These are phyloP conservation scores for Psettodes erumei DNA, from an alignment of 2,113 vertebrate genomes.

Conservation along the genomic window DNA sequence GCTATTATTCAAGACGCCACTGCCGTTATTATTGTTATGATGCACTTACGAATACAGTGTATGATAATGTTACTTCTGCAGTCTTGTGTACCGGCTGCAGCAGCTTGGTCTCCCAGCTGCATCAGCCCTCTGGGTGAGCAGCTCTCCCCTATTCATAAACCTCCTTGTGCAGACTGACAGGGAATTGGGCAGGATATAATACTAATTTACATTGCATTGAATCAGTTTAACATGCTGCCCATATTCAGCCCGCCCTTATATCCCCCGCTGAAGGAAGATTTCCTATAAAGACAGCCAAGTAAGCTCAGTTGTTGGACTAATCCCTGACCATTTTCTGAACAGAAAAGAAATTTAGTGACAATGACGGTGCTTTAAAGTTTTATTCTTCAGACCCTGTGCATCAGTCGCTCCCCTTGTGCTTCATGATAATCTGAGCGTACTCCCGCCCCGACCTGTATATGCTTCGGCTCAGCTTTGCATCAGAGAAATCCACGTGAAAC, in stretches of 20 bases:
- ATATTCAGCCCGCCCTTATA: slow-evolving; percentile 27
- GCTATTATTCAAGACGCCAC: not conserved
- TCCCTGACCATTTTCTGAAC: slow-evolving; percentile 7
- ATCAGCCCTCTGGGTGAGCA: slow-evolving; percentile 16
- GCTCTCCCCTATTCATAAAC: slow-evolving; percentile 35
- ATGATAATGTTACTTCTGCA: not conserved
- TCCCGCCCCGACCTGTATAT: slow-evolving; percentile 83
- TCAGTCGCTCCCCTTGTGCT: slow-evolving; percentile 51
- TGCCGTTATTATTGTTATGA: not conserved
- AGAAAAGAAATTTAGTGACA: too few relatives aligned
- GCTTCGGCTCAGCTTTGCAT: slow-evolving; percentile 69
- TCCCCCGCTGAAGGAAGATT: slow-evolving; percentile 29
- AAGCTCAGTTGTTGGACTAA: not conserved
- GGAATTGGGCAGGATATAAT: slow-evolving; percentile 36
- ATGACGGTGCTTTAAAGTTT: too few relatives aligned
- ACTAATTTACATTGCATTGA: slow-evolving; percentile 42
- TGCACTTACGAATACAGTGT: not conserved
- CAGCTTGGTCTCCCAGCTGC: slow-evolving; percentile 37
- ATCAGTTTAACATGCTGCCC: slow-evolving; percentile 9
- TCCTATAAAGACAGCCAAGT: slow-evolving; percentile 5
- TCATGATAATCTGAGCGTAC: slow-evolving; percentile 82
- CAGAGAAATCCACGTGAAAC: slow-evolving; percentile 85
- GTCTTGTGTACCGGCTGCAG: not conserved
- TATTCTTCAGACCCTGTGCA: not conserved
- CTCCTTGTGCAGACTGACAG: slow-evolving; percentile 27